These are phyloP conservation scores for Drepana falcataria DNA, from an alignment of 2,888 invertebrate genomes.

Conservation along the genomic window DNA sequence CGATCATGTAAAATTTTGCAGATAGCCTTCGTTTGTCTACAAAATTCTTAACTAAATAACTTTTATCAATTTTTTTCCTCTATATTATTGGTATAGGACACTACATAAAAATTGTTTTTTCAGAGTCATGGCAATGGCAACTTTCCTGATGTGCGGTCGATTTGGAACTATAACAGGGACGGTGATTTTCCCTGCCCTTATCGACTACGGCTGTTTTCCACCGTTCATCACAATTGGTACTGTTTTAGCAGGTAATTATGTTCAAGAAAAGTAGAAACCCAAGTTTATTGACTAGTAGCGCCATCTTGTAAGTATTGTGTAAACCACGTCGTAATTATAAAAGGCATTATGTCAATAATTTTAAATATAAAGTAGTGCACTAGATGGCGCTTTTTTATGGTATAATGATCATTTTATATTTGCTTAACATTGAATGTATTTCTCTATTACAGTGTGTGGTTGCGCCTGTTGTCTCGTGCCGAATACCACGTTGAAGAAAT, in stretches of 20 bases:
- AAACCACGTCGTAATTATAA: no score
- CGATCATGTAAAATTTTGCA: no score
- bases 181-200: slow-evolving; percentile 83
- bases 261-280: background rate
- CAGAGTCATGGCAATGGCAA: slow-evolving; percentile 85
- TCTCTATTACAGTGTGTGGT: slow-evolving; percentile 54
- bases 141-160: slow-evolving; percentile 84
- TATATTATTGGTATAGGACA: no score
- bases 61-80: no score
- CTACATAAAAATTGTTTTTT: slow-evolving; percentile 14
- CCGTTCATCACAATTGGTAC: slow-evolving; percentile 84
- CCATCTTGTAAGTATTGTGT: slow-evolving; percentile 4
- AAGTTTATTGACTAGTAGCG: background rate
- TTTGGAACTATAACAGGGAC: slow-evolving; percentile 85
- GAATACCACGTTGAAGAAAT: slow-evolving; percentile 66
- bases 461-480: slow-evolving; percentile 56
- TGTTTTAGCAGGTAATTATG: slow-evolving; percentile 76
- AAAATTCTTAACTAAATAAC: no score
- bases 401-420: background rate
- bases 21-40: no score
- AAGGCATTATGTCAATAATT: no score
- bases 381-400: slow-evolving; percentile 10
- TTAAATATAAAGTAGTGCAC: background rate
- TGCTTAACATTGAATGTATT: background rate
- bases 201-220: slow-evolving; percentile 83